Conservation (phyloP, 2,113 vertebrate species). For the Cololabis saira region DNA sequence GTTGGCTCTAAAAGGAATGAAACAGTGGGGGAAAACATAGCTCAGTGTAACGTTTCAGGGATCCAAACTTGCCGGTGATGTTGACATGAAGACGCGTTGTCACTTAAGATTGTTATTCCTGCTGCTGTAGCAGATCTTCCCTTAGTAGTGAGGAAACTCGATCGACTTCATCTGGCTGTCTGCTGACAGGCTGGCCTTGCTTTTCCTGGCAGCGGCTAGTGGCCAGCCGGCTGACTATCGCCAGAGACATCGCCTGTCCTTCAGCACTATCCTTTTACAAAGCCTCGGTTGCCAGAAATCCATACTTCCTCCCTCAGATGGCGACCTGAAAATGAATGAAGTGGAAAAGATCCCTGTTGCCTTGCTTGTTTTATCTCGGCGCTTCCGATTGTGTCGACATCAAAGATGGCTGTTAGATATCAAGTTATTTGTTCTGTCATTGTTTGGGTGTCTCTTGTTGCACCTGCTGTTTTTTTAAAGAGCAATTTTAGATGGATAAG, state of each 20-base stretch:
- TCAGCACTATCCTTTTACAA: conserved; percentile 72
- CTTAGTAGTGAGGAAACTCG: conserved; percentile 43
- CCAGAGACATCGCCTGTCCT: conserved; percentile 58
- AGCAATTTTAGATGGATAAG: conserved; percentile 27
- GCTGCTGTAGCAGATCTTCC: conserved; percentile 57
- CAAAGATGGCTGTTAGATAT: conserved; percentile 55
- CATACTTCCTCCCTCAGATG: conserved; percentile 60
- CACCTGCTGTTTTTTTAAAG: conserved; percentile 40
- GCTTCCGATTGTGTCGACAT: conserved; percentile 36
- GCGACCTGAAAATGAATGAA: conserved; percentile 60
- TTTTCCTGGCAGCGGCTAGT: conserved; percentile 63
- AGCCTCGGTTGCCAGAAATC: conserved; percentile 66
- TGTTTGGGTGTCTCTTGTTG: conserved; percentile 28
- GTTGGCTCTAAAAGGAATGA: no score
- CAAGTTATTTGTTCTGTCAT: conserved; percentile 22
- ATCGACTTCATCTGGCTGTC: conserved; percentile 63
- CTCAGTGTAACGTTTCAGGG: background rate
- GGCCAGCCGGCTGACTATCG: conserved; percentile 53
- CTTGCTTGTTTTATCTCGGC: conserved; percentile 22
- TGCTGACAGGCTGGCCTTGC: conserved; percentile 68
- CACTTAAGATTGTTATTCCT: conserved; percentile 19
- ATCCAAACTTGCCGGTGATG: background rate
- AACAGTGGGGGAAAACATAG: background rate
- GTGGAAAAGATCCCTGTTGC: conserved; percentile 18
- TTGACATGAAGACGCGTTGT: conserved; percentile 31